Base-by-base conservation (phyloP, 2,113 vertebrate genomes). In the Verasper variegatus region DNA sequence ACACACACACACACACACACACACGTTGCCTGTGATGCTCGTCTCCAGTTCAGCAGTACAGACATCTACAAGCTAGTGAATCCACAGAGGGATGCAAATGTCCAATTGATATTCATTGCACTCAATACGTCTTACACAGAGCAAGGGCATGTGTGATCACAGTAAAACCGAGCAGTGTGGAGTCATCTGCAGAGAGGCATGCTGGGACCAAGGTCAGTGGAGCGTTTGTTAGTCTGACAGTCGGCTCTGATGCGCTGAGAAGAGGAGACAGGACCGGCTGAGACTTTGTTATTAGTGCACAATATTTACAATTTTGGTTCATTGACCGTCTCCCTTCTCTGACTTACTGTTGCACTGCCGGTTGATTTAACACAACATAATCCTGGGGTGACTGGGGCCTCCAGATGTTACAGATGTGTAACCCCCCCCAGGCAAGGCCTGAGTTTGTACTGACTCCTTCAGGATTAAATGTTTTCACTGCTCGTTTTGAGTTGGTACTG, bases 61-160 rank as follows among this genome's bases (percentile, higher is more conserved):
- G 68, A 78, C 56, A 63, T 73, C 75, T 78, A 70, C 76, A 59
- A 72, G 74, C 45, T 4, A 59, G 64, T 40, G 86, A 89, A 70
- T 85, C 86, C 83, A 83, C 64, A 49, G 82, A 86, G 85, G 59
- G 67, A 89, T 88, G 88, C 90, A 93, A 92, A 90, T 91, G 70
- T 82, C 61, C 83, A 84, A 84, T 93, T 92, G 83, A 70, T 86
- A 90, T 93, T 87, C 88, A 86, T 62, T 83, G 79, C 88, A 84
- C 71, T 86, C 68, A 20, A 55, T 61, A 82, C 78, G 83, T 65
- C 64, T 57, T 74, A 60, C 69, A 82, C 80, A 77, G 70, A 81
- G 63, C 75, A 71, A 86, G 74, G 81, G 74, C 83, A 86, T 81
- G 78, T 77, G 81, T 83, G 85, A 88, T 88, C 72, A 81, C 78